A percentile compares a stretch with the other conserved stretches of the same genome.
Evolutionary conservation across 1,140 invertebrate genomes (phyloP).

Genomic region (Camponotus floridanus): DNA sequence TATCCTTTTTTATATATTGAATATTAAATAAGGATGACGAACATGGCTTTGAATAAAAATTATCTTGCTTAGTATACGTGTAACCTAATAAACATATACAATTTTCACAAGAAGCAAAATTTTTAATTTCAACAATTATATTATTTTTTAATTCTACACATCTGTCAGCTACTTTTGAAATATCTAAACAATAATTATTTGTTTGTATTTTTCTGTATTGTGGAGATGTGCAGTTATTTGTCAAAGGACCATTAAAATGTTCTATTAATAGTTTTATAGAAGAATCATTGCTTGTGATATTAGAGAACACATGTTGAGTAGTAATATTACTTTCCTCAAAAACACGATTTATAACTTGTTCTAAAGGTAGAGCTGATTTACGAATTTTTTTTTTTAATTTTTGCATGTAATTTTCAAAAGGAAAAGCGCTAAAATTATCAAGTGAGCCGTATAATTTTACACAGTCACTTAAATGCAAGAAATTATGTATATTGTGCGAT

Average conservation of each 20-base stretch:
- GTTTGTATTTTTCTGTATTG: slow-evolving; percentile 4
- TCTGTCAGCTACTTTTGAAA: slow-evolving; percentile 9
- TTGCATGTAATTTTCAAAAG: slow-evolving; percentile 5
- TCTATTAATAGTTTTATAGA: not conserved
- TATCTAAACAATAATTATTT: slow-evolving; percentile 18
- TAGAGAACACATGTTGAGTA: not conserved
- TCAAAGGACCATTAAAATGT: slow-evolving; percentile 9
- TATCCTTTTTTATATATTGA: not conserved
- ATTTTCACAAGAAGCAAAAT: not conserved
- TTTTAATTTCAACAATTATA: slow-evolving; percentile 19
- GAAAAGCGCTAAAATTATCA: not conserved
- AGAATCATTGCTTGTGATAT: not conserved
- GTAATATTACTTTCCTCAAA: not conserved
- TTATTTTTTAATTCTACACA: slow-evolving; percentile 13
- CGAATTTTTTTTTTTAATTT: slow-evolving; percentile 15
- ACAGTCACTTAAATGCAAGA: too few species aligned
- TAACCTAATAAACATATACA: not conserved
- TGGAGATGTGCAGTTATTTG: not conserved
- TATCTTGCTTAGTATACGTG: not conserved
- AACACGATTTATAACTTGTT: not conserved
- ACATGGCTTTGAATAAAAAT: slow-evolving; percentile 16
- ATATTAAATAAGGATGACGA: not conserved
- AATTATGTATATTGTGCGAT: too few species aligned
- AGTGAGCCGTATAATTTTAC: not conserved
- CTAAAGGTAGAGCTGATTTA: not conserved